Base-by-base conservation (phyloP, 2,888 invertebrate genomes). In the Archips xylosteana region DNA sequence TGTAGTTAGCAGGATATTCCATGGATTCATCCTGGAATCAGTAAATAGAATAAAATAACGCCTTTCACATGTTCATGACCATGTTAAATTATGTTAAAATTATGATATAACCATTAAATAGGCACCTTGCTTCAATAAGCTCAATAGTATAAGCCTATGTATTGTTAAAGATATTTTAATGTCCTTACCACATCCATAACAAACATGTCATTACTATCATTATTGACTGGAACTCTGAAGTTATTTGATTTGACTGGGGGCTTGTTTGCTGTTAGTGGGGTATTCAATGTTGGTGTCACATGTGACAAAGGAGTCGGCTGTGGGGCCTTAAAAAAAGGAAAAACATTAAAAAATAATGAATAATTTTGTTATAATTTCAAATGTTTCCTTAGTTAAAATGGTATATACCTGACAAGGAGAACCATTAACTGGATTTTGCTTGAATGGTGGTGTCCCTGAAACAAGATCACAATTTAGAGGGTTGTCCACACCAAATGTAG, bases 391-490 rank as follows among this genome's bases (percentile, higher is more conserved):
- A 1, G 6, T 39, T 39, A 6, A 39, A 5, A 5, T 39, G 39
- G 39, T 65, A 42, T 69, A 79, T 12, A n/a, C 80, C 76, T n/a
- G 83, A 77, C 45, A 81, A 47, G 66, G 62, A 67, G 66, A 9
- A 45, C 59, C 60, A 34, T 77, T 76, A 67, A 75, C 75, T 70
- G 74, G 10, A 54, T 73, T 77, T 23, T 76, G 81, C 78, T 87
- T 90, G 42, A 87, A 82, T 45, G 90, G 91, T 74, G 91, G 89
- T 47, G 85, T 87, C 84, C 86, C 91, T 91, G 81, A 60, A 89
- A 81, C 57, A 59, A 34, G 23, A 61, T 73, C n/a, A 39, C 62
- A 23, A 13, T 73, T 23, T 57, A 8, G 15, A 54, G 39, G 39
- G 6, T 1, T 39, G 39, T 6, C 23, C 23, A 23, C 23, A 23